Base-by-base conservation (phyloP, 1,140 invertebrate species). In the Lysiphlebus fabarum region DNA sequence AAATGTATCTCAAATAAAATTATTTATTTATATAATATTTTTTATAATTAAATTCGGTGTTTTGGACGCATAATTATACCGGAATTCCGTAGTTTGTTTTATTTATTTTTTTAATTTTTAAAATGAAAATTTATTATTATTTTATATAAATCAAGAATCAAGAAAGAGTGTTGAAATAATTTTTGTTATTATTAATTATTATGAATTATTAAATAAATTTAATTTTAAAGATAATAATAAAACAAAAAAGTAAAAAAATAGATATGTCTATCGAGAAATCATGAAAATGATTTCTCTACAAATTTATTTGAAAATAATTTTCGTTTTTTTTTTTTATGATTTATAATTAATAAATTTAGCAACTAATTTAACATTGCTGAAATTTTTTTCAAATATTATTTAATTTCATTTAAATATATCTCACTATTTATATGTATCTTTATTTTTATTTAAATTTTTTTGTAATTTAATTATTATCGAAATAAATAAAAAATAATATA, bases 21-120 rank as follows among this genome's bases (percentile, higher is more conserved):
- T 48, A 49, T 11, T 12, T 49, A 38, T 64, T 57, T 65, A 43
- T 68, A 64, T 70, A 73, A 70, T 67, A 70, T 62, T 64, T 71
- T 71, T 63, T 12, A 53, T 58, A 62, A 68, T 66, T 71, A 71
- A 78, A 76, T 76, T 76, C 70, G 70, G 68, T 73, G 70, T 77
- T 71, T 72, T 73, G 71, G 71, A 78, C 72, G 69, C 70, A 70
- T 75, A 67, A 26, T 26, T 2, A 67, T 71, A 71, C 67, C 65
- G 62, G 65, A 73, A 77, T 72, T 68, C 65, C 71, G 65, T 68
- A 67, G 62, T 69, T 51, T 43, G 26, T 42, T 60, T n/a, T 36
- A 50, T 44, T 10, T 43, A 41, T 42, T 60, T n/a, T 36, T 56
- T 44, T 10, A 4, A 12, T 60, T 54, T 12, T 34, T 48, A 53